These are phyloP conservation scores for Anarrhichthys ocellatus DNA, from an alignment of 2,113 vertebrate species.

Conservation along the genomic window DNA sequence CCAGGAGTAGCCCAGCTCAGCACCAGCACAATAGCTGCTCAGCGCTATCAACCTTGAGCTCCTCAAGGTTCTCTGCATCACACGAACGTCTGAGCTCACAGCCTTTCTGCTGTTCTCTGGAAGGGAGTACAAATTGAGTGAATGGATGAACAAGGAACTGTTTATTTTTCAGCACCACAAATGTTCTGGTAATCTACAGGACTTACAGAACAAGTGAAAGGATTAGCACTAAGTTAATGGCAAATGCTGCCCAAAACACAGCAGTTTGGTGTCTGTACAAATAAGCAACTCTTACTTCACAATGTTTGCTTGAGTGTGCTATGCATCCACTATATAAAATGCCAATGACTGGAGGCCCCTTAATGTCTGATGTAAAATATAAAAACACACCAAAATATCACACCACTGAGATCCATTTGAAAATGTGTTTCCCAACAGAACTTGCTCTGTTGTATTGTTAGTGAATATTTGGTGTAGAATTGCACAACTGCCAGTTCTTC, in stretches of 20 bases:
- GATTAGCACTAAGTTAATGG: constrained; percentile 41
- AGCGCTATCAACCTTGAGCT: constrained; percentile 64
- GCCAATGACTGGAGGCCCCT: background rate
- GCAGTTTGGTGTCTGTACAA: constrained; percentile 29
- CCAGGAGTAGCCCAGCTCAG: constrained; percentile 48
- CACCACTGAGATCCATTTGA: constrained; percentile 1
- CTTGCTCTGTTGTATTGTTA: background rate
- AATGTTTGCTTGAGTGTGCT: background rate
- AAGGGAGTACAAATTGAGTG: constrained; percentile 42
- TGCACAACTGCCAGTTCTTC: background rate
- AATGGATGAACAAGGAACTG: constrained; percentile 50
- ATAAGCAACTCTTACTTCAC: background rate
- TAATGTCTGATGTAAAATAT: background rate
- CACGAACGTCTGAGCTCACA: constrained; percentile 36
- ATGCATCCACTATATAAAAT: background rate
- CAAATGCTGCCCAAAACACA: background rate
- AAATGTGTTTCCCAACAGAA: constrained; percentile 14
- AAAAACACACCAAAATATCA: background rate
- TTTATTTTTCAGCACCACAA: constrained; percentile 49
- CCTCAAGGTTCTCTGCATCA: constrained; percentile 59
- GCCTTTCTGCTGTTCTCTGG: constrained; percentile 36
- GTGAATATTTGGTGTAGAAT: background rate
- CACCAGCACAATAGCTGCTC: constrained; percentile 57
- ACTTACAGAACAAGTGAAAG: constrained; percentile 47
- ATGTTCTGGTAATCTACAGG: constrained; percentile 50